Conservation (phyloP, 2,888 invertebrate species). For the Drosophila mimetica region DNA sequence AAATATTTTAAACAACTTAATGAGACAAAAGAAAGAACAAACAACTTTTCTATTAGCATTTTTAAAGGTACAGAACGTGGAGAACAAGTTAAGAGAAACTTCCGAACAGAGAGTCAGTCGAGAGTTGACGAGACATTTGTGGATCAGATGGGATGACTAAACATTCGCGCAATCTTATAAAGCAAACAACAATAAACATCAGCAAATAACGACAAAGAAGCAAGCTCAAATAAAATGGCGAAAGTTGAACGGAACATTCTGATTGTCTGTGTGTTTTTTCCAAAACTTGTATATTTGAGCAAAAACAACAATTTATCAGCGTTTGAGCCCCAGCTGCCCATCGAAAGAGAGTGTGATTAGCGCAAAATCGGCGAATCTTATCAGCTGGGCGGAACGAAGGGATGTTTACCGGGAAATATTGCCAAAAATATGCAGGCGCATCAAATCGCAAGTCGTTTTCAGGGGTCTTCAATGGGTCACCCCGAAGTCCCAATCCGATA, state of each 20-base stretch:
- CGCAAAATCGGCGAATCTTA: conserved; percentile 44
- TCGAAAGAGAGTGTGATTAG: conserved; percentile 10
- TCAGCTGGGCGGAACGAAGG: conserved; percentile 27
- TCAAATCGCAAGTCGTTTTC: conserved; percentile 1
- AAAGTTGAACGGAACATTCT: conserved; percentile 38
- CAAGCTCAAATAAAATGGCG: conserved; percentile 19
- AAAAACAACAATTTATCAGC: conserved; percentile 1
- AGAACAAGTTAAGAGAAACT: neutral
- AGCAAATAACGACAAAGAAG: conserved; percentile 10
- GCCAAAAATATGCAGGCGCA: conserved; percentile 12
- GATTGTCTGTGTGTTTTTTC: conserved; percentile 13
- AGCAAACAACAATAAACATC: conserved; percentile 14
- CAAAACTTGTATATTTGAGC: conserved; percentile 8
- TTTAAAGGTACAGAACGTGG: neutral
- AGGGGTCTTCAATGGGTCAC: neutral
- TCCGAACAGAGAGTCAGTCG: neutral
- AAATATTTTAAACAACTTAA: conserved; percentile 45
- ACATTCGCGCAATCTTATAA: conserved; percentile 14
- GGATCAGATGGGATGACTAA: conserved; percentile 60
- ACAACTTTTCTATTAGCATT: conserved; percentile 46
- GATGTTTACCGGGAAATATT: conserved; percentile 5
- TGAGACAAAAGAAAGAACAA: conserved; percentile 36
- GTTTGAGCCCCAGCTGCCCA: conserved; percentile 13
- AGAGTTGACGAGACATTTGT: conserved; percentile 6
- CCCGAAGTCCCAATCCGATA: conserved; percentile 3